A percentile compares a stretch with the other conserved stretches of the same genome.
Conservation (phyloP, 1,140 invertebrate genomes). For the Pachypeltis micranthus region DNA sequence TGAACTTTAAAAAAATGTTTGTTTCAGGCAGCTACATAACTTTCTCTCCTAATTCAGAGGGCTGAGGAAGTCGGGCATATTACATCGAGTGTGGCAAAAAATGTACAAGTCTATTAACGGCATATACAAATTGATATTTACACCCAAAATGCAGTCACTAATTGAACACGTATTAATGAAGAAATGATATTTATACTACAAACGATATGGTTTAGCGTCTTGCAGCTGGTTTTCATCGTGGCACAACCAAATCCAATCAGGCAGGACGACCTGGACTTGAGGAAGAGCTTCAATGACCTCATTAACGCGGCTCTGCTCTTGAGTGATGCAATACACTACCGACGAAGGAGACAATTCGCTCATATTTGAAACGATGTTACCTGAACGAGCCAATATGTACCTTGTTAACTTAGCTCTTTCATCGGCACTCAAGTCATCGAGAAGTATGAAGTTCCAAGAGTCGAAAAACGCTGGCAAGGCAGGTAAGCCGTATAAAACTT, state of each 20-base stretch:
- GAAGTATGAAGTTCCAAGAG: not conserved
- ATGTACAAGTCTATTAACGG: no score
- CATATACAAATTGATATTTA: no score
- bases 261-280: constrained; percentile 11
- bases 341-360: not conserved
- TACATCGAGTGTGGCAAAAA: no score
- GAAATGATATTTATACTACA: no score
- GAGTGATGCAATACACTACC: not conserved
- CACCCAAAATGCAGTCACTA: no score
- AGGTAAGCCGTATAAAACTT: not conserved
- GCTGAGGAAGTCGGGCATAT: no score
- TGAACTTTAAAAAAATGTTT: no score
- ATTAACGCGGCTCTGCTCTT: not conserved
- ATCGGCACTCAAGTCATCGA: constrained; percentile 7
- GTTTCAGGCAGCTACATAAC: no score
- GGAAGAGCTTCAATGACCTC: constrained; percentile 11
- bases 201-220: not conserved
- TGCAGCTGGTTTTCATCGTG: constrained; percentile 19
- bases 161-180: no score
- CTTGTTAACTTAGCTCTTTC: constrained; percentile 17
- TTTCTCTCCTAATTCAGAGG: no score
- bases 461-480: constrained; percentile 17
- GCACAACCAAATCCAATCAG: constrained; percentile 26
- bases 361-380: not conserved
- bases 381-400: constrained; percentile 25